phyloP scores from a whole-genome alignment of 2,113 vertebrate genomes.

The Tenrec ecaudatus region DNA sequence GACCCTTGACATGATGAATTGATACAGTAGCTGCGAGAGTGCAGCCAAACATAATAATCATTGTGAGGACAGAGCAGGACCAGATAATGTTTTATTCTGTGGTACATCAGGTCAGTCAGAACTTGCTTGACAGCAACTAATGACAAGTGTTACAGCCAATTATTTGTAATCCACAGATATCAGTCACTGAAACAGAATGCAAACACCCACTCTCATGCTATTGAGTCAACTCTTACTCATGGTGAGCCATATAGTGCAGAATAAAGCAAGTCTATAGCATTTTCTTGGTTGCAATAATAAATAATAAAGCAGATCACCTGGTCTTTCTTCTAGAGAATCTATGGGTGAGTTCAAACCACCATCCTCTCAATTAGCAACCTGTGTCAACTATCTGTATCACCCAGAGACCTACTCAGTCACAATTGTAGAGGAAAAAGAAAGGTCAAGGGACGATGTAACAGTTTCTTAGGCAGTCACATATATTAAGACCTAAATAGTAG shows the following conservation, averaged over 20 bases:
- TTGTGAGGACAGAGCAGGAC: too few species aligned
- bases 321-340: not conserved
- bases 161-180: not conserved
- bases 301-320: not conserved
- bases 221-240: not conserved
- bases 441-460: not conserved
- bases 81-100: too few species aligned
- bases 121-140: too few species aligned
- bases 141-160: not conserved
- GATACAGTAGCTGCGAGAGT: too few species aligned
- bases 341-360: not conserved
- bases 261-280: not conserved
- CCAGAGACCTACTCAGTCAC: not conserved
- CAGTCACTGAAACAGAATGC: not conserved
- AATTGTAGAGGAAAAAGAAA: constrained; percentile 8
- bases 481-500: constrained; percentile 43
- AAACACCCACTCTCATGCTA: not conserved
- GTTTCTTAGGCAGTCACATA: constrained; percentile 31
- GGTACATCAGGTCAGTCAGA: too few species aligned
- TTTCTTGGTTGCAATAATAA: not conserved
- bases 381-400: not conserved
- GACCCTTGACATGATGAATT: too few species aligned
- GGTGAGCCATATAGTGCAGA: not conserved
- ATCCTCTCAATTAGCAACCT: not conserved
- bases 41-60: too few species aligned